These are phyloP conservation scores for Xestia sexstrigata DNA, from an alignment of 2,888 invertebrate species.

Conservation along the genomic window DNA sequence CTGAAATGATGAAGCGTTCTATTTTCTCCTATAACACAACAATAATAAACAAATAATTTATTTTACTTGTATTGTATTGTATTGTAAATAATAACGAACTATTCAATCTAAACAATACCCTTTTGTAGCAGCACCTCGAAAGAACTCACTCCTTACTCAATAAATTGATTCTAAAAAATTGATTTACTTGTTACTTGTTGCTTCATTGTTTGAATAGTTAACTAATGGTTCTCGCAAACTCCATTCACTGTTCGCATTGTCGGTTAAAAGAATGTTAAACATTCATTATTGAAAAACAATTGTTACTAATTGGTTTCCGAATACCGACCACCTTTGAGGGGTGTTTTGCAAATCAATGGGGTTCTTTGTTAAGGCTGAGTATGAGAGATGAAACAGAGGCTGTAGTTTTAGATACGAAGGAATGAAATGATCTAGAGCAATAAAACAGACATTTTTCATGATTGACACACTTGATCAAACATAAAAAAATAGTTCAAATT, in stretches of 20 bases:
- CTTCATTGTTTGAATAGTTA: slow-evolving; percentile 7
- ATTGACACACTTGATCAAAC: neutral
- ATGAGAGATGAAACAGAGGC: neutral
- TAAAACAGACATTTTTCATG: neutral
- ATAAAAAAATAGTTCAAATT: no score
- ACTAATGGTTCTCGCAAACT: slow-evolving; percentile 15
- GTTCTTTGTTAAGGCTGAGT: neutral
- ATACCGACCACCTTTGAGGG: slow-evolving; percentile 6
- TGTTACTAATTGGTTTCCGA: slow-evolving; percentile 36
- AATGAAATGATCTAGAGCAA: neutral
- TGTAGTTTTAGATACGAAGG: neutral
- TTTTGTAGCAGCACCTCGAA: neutral
- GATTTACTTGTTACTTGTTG: neutral
- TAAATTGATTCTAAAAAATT: neutral
- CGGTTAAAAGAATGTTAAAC: slow-evolving; percentile 1
- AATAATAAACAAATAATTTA: no score
- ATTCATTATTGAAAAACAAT: slow-evolving; percentile 25
- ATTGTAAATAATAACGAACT: neutral
- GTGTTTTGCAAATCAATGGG: neutral
- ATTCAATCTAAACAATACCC: slow-evolving; percentile 18
- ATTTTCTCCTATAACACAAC: no score
- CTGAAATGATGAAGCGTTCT: no score
- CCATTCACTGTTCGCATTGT: slow-evolving; percentile 14
- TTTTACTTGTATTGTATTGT: no score
- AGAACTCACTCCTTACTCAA: neutral